These are phyloP conservation scores for Orestias chungarensis DNA, from an alignment of 2,797 vertebrate species.

Conservation along the genomic window DNA sequence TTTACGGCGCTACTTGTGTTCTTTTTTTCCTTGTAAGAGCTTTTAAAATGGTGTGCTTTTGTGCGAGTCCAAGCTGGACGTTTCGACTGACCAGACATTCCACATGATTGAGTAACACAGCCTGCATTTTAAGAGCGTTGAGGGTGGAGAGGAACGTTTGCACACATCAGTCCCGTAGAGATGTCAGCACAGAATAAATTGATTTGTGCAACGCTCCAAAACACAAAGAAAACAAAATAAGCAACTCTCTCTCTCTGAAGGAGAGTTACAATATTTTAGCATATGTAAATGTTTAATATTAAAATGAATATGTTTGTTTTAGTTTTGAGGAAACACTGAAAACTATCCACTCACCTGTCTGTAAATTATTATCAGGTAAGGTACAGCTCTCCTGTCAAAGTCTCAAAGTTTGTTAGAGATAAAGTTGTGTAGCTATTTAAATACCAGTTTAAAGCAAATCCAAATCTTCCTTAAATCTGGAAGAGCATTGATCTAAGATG, in stretches of 20 bases:
- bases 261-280: not conserved
- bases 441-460: too few species aligned
- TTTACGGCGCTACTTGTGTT: not conserved
- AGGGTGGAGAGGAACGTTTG: slow-evolving; percentile 10
- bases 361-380: not conserved
- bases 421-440: too few species aligned
- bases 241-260: not conserved
- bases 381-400: not conserved
- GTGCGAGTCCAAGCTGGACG: slow-evolving; percentile 14
- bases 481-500: not conserved
- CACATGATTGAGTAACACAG: slow-evolving; percentile 27
- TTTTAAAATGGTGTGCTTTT: slow-evolving; percentile 4
- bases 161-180: slow-evolving; percentile 12
- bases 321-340: not conserved
- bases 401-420: too few species aligned
- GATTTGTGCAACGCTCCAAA: slow-evolving; percentile 1
- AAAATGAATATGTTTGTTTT: not conserved
- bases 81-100: slow-evolving; percentile 27
- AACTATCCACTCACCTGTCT: too few species aligned
- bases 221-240: slow-evolving; percentile 1
- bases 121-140: slow-evolving; percentile 24
- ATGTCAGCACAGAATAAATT: slow-evolving; percentile 23
- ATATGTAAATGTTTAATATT: slow-evolving; percentile 14
- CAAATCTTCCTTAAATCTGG: too few species aligned
- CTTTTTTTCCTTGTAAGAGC: not conserved